These are phyloP conservation scores for Anadara kagoshimensis DNA, from an alignment of 1,140 invertebrate species.

Conservation along the genomic window DNA sequence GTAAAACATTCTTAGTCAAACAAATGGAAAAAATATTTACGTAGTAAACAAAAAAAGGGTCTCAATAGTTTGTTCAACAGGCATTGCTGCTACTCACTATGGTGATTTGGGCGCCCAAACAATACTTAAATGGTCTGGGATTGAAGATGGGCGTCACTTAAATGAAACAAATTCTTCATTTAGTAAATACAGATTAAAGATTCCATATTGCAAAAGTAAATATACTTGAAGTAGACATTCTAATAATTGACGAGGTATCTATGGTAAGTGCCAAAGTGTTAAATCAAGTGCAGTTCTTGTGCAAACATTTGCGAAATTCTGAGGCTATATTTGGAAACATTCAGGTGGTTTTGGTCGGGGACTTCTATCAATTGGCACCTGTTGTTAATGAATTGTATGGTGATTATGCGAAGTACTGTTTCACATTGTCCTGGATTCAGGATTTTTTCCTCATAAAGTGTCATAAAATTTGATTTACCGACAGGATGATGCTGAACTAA, in stretches of 20 bases:
- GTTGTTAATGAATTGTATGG: conserved; percentile 10
- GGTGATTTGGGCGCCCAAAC: background rate
- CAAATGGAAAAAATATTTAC: background rate
- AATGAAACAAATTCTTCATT: background rate
- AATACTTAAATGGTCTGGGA: background rate
- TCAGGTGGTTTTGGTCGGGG: conserved; percentile 6
- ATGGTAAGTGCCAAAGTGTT: background rate
- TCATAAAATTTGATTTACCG: background rate
- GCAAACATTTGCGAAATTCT: background rate
- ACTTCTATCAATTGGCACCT: conserved; percentile 9
- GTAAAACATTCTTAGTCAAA: background rate
- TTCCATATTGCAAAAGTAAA: background rate
- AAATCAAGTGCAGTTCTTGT: background rate
- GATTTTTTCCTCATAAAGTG: background rate
- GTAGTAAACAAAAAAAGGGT: background rate
- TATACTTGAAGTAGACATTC: background rate
- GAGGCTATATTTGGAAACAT: conserved; percentile 1
- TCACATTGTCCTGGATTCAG: background rate
- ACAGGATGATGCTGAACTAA: background rate
- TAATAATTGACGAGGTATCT: background rate
- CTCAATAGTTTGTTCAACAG: background rate
- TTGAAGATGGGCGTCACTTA: background rate
- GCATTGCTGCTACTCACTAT: background rate
- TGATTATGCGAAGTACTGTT: conserved; percentile 5
- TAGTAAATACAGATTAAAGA: background rate